Conservation (phyloP, 2,888 invertebrate species). For the Agrochola macilenta region DNA sequence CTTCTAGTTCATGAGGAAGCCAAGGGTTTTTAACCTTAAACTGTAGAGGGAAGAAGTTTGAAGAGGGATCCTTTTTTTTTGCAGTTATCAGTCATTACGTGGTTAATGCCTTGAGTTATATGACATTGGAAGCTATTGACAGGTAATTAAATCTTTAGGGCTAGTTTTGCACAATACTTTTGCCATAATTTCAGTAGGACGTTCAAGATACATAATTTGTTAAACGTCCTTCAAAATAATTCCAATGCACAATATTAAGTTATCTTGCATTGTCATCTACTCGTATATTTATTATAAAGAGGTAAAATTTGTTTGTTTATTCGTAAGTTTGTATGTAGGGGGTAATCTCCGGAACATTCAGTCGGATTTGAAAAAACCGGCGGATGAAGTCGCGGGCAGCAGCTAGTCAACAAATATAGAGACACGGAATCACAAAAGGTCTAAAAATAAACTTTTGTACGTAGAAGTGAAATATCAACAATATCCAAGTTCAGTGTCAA, state of each 20-base stretch:
- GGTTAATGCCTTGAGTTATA: not conserved
- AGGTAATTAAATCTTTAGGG: not conserved
- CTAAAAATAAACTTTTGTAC: not conserved
- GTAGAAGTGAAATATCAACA: not conserved
- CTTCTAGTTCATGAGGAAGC: not conserved
- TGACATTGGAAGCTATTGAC: not conserved
- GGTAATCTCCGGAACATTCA: no score
- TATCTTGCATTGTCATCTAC: not conserved
- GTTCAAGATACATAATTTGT: not conserved
- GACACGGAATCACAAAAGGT: no score
- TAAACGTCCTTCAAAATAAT: not conserved
- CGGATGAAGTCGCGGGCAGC: no score
- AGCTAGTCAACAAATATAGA: not conserved
- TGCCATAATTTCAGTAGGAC: not conserved
- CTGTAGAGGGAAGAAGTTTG: not conserved
- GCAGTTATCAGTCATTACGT: not conserved
- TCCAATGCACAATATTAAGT: not conserved
- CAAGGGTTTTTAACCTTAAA: not conserved
- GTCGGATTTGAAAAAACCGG: no score
- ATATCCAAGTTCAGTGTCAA: slow-evolving; percentile 10
- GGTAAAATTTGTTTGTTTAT: no score
- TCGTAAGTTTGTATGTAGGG: no score
- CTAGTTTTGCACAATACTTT: not conserved
- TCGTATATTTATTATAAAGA: not conserved
- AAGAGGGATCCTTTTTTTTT: not conserved